Evolutionary conservation across 2,113 vertebrate genomes (phyloP).

Genomic region (Ursus arctos): DNA sequence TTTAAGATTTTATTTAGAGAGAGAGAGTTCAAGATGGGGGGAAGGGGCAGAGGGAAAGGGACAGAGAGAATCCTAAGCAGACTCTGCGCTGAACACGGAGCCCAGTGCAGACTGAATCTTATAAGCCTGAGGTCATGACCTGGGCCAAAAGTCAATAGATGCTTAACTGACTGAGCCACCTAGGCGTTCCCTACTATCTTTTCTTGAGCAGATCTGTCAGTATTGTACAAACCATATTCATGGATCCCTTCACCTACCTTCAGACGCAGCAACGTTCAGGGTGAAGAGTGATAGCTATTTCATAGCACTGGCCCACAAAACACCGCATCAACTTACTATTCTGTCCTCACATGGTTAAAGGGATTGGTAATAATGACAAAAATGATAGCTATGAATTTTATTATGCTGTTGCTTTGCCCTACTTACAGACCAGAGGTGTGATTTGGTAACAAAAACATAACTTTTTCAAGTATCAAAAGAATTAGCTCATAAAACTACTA

Average conservation of each 20-base stretch:
- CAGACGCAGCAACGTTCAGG: neutral
- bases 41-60: neutral
- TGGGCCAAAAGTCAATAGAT: neutral
- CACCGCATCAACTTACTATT: neutral
- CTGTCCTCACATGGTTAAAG: neutral
- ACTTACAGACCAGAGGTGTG: neutral
- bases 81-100: neutral
- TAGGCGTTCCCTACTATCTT: neutral
- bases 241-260: neutral
- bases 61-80: neutral
- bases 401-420: neutral
- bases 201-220: neutral
- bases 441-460: neutral
- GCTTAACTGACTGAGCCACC: neutral
- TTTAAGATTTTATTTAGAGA: neutral
- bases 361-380: conserved; percentile 1
- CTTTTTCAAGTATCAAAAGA: neutral
- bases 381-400: neutral
- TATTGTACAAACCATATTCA: neutral
- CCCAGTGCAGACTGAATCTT: neutral
- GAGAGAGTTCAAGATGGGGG: neutral
- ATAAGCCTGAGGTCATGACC: neutral
- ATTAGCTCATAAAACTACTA: neutral
- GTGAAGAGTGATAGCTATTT: neutral
- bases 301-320: neutral